Evolutionary conservation across 2,113 vertebrate species (phyloP).

Genomic region (Pseudorasbora parva): DNA sequence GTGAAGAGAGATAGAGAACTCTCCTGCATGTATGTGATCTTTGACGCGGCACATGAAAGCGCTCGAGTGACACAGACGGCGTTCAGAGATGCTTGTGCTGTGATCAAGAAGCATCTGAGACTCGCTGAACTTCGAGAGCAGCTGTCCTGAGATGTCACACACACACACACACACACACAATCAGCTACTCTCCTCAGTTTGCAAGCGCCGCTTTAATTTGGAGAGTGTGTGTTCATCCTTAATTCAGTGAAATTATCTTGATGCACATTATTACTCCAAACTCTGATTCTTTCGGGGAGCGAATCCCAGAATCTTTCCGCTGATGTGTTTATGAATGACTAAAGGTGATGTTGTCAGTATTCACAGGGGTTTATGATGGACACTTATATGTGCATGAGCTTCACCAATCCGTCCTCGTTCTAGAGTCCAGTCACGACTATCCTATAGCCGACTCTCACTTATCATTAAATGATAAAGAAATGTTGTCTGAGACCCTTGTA

Average conservation of each 20-base stretch:
- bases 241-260: background rate
- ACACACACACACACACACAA: too few relatives aligned
- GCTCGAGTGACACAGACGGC: background rate
- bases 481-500: background rate
- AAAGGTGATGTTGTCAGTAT: background rate
- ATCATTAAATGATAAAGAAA: background rate
- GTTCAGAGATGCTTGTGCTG: conserved; percentile 29
- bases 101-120: conserved; percentile 45
- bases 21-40: background rate
- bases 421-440: background rate
- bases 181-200: background rate
- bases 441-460: background rate
- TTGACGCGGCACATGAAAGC: conserved; percentile 47
- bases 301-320: background rate
- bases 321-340: background rate
- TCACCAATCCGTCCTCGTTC: background rate
- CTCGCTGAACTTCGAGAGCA: conserved; percentile 57
- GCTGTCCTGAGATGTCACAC: background rate
- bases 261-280: background rate
- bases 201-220: background rate
- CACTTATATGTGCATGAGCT: background rate
- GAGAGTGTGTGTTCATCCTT: background rate
- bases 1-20: conserved; percentile 5
- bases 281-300: background rate
- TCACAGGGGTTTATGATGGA: background rate